Conservation (phyloP, 1,140 invertebrate species). For the Drosophila pruinosa region DNA sequence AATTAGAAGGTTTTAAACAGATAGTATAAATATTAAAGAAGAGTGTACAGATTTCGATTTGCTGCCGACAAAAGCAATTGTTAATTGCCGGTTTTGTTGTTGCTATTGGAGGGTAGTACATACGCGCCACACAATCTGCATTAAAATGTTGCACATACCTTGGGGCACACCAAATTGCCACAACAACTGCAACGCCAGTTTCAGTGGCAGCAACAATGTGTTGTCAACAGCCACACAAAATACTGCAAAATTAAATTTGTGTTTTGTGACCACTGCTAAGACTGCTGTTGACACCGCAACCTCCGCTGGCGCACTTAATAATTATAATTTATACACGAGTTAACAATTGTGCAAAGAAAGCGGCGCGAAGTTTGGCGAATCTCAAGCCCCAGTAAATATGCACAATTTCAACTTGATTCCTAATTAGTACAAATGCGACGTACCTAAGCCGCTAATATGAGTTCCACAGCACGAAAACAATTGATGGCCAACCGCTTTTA, state of each 20-base stretch:
- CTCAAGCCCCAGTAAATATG: conserved; percentile 26
- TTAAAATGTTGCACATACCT: conserved; percentile 18
- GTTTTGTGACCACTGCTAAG: conserved; percentile 18
- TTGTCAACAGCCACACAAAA: conserved; percentile 34
- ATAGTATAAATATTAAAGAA: no score
- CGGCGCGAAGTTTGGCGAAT: conserved; percentile 2
- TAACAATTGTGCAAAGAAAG: conserved; percentile 49
- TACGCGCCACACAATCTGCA: conserved; percentile 16
- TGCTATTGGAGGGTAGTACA: neutral
- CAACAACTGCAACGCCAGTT: conserved; percentile 1
- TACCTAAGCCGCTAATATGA: neutral
- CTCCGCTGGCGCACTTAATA: conserved; percentile 44
- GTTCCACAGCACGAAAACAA: neutral
- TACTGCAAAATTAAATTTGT: conserved; percentile 36
- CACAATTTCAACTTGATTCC: conserved; percentile 12
- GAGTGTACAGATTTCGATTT: neutral
- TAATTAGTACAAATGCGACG: neutral
- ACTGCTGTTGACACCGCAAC: conserved; percentile 1
- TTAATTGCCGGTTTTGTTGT: neutral
- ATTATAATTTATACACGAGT: conserved; percentile 64
- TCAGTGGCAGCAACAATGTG: neutral
- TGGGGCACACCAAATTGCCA: conserved; percentile 16
- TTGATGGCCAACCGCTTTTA: no score
- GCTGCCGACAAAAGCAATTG: neutral
- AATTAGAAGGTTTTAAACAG: no score